phyloP scores from a whole-genome alignment of 2,113 vertebrate genomes.

The Columba janthina region DNA sequence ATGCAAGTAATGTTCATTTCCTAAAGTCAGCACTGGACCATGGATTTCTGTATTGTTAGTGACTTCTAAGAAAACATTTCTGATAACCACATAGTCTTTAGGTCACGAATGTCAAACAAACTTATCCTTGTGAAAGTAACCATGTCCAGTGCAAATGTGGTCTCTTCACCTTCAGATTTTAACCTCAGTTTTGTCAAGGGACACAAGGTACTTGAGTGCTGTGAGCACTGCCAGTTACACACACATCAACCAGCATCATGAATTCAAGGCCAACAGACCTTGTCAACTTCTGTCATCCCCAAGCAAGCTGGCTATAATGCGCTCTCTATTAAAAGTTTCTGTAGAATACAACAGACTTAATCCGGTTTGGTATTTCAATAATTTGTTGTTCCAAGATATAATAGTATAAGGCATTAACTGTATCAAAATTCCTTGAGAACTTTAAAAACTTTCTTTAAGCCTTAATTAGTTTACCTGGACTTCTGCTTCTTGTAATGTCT shows the following conservation, averaged over 20 bases:
- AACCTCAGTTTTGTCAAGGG: neutral
- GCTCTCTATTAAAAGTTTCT: neutral
- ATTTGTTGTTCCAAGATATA: neutral
- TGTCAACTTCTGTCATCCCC: neutral
- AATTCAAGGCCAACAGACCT: neutral
- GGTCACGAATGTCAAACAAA: neutral
- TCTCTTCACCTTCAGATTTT: neutral
- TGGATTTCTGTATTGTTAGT: neutral
- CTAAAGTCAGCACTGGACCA: neutral
- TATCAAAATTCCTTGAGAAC: neutral
- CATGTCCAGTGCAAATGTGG: neutral
- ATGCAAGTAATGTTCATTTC: neutral
- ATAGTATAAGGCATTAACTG: neutral
- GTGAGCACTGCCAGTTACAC: neutral
- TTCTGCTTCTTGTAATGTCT: neutral
- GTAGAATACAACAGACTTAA: neutral
- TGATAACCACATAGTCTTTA: neutral
- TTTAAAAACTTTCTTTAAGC: neutral
- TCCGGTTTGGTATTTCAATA: neutral
- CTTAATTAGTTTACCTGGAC: neutral
- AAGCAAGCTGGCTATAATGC: neutral
- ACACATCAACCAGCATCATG: neutral
- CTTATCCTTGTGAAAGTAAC: neutral
- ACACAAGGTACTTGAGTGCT: neutral
- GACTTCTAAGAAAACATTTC: neutral